Base-by-base conservation (phyloP, 2,113 vertebrate species). In the Corvus moneduloides region DNA sequence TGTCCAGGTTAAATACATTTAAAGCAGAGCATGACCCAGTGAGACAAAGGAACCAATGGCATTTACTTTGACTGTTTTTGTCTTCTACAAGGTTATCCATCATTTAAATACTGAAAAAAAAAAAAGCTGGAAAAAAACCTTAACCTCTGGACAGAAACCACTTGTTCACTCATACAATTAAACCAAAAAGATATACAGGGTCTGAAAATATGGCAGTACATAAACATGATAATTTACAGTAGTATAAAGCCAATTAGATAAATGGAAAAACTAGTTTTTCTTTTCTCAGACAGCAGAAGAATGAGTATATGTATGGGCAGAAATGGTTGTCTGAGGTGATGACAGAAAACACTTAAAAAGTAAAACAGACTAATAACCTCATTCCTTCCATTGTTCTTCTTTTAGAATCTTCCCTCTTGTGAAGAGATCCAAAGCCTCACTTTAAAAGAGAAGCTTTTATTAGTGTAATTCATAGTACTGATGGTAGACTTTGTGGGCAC, bases 1-100 rank as follows among this genome's bases (percentile, higher is more conserved):
- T 76, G 86, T 88, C 85, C 83, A 96, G 92, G 97, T 96, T 96
- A 97, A 97, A 96, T 93, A 94, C 75, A 95, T 96, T 97, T 97
- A 95, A 82, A 97, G 89, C 92, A 84, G 92, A 97, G 95, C 75
- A 92, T 66, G 96, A 75, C 69, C 79, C 74, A 62, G 43, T 46
- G 49, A 95, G 83, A 97, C 59, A 96, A 97, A 96, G 51, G 68
- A 93, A 90, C 28, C 93, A 94, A 74, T 74, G 55, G 59, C 73
- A 97, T 95, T 96, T 95, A 86, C 74, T 93, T 96, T 84, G 28
- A 84, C 92, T 97, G 79, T 63, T 97, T 97, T 95, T 64, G 89
- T 96, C 93, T 96, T 83, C 80, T 85, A 62, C 64, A 37, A 68
- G 74, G 75, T 89, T 96, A 97, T 87, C 58, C 51, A 96, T 93